Conservation (phyloP, 2,888 invertebrate species). For the Nomada fabriciana region DNA sequence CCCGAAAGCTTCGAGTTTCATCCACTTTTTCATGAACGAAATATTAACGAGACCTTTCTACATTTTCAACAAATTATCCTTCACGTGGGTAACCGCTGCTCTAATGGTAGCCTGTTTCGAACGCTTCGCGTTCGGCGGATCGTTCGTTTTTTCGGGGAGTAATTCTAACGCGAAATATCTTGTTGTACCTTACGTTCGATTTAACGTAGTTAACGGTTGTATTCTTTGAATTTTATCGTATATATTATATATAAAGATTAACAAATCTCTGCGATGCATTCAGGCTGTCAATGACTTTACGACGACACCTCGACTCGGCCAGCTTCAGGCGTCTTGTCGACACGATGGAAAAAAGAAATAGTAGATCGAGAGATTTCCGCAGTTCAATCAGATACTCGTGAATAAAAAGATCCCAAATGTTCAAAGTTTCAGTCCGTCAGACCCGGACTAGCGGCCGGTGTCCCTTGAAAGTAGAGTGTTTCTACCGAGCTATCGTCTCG, state of each 20-base stretch:
- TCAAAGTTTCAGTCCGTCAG: conserved; percentile 19
- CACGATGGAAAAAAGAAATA: conserved; percentile 3
- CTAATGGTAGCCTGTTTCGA: conserved; percentile 8
- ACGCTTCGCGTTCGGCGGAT: conserved; percentile 50
- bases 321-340: background rate
- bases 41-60: background rate
- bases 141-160: conserved; percentile 59
- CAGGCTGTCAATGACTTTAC: conserved; percentile 23
- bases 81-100: conserved; percentile 15
- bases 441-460: conserved; percentile 41
- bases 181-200: conserved; percentile 69
- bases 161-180: conserved; percentile 57
- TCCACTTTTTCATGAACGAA: background rate
- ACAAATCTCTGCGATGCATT: conserved; percentile 23
- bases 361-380: conserved; percentile 45
- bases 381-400: conserved; percentile 10
- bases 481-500: conserved; percentile 49
- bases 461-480: conserved; percentile 50
- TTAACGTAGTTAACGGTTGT: conserved; percentile 66
- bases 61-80: background rate
- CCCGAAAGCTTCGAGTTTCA: background rate
- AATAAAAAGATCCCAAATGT: background rate
- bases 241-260: conserved; percentile 62
- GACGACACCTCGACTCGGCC: conserved; percentile 16
- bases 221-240: conserved; percentile 74